Conservation (phyloP, 2,888 invertebrate species). For the Drosophila neonasuta region DNA sequence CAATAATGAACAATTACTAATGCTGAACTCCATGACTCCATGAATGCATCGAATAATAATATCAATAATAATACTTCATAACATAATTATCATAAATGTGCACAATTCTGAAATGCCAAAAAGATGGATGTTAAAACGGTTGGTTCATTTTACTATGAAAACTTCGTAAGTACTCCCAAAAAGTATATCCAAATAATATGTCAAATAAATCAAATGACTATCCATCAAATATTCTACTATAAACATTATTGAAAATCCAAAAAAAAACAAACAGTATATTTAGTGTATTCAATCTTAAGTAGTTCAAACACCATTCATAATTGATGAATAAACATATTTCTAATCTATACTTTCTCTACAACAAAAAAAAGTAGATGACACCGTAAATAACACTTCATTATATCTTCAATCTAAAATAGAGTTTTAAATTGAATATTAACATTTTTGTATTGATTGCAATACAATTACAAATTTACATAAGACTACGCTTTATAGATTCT, state of each 20-base stretch:
- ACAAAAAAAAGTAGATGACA: neutral
- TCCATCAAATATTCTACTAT: slow-evolving; percentile 33
- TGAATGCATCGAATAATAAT: slow-evolving; percentile 28
- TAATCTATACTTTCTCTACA: slow-evolving; percentile 17
- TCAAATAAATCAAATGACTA: slow-evolving; percentile 47
- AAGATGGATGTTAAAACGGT: slow-evolving; percentile 98
- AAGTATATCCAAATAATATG: slow-evolving; percentile 32
- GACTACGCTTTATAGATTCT: no score
- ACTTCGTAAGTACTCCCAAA: slow-evolving; percentile 91
- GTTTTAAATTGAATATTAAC: no score
- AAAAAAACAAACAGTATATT: slow-evolving; percentile 17
- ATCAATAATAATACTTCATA: slow-evolving; percentile 32
- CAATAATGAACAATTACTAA: slow-evolving; percentile 48
- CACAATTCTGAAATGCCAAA: slow-evolving; percentile 80
- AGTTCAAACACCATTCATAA: slow-evolving; percentile 13
- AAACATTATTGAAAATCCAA: slow-evolving; percentile 13
- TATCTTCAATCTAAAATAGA: neutral
- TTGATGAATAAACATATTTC: slow-evolving; percentile 5
- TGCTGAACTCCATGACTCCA: slow-evolving; percentile 27
- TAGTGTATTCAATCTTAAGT: slow-evolving; percentile 10
- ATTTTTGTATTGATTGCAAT: no score
- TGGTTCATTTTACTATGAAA: slow-evolving; percentile 97
- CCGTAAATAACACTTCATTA: neutral
- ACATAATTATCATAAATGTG: slow-evolving; percentile 45
- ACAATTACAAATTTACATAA: no score